A percentile compares a stretch with the other conserved stretches of the same genome.
Evolutionary conservation across 2,888 invertebrate genomes (phyloP).

Genomic region (Xestoiulus laeticollis): DNA sequence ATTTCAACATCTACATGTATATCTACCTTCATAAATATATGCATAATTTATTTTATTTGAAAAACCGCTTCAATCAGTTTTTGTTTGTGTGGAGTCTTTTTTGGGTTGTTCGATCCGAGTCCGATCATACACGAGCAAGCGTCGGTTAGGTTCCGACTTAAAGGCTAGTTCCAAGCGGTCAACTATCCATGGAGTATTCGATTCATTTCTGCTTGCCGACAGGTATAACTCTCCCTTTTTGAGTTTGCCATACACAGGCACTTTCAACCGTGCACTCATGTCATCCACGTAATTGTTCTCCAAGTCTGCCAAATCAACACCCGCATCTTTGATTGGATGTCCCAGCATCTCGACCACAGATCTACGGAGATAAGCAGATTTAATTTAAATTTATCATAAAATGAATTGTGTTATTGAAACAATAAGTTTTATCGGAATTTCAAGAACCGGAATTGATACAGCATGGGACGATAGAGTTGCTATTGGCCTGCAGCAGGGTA

Average conservation of each 20-base stretch:
- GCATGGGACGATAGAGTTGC: no score
- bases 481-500: no score
- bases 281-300: constrained; percentile 48
- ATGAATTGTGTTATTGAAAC: no score
- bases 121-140: constrained; percentile 42
- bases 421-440: no score
- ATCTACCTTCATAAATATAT: neutral
- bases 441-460: no score
- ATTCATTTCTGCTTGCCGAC: constrained; percentile 49
- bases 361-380: neutral
- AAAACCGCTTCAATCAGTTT: neutral
- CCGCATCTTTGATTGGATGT: constrained; percentile 52
- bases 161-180: constrained; percentile 48
- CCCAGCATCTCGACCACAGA: constrained; percentile 53
- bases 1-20: neutral
- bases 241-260: constrained; percentile 55
- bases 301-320: constrained; percentile 51
- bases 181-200: constrained; percentile 49
- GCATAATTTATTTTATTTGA: neutral
- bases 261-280: constrained; percentile 46
- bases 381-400: no score
- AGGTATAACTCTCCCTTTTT: constrained; percentile 53
- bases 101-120: neutral
- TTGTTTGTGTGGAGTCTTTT: neutral
- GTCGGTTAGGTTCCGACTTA: neutral